Percentiles rank a stretch among this genome's conserved stretches.
phyloP scores from a whole-genome alignment of 2,888 invertebrate species.

The Globia sparganii region DNA sequence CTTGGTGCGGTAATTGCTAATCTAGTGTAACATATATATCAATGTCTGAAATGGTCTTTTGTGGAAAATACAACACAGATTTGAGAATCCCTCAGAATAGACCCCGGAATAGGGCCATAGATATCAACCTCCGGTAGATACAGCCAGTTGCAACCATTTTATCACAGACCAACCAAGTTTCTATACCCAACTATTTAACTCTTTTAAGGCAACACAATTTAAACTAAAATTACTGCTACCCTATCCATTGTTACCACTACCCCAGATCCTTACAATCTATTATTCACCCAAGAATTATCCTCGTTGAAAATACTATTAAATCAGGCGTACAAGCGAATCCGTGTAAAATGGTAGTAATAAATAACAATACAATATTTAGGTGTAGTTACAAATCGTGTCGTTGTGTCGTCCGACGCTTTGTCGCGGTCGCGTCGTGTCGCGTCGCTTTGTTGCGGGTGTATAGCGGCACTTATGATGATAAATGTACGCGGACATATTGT shows the following conservation, averaged over 20 bases:
- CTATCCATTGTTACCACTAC: constrained; percentile 59
- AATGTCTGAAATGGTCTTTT: background rate
- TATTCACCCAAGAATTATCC: constrained; percentile 68
- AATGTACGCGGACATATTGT: constrained; percentile 81
- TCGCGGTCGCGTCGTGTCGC: constrained; percentile 63
- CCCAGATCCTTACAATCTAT: constrained; percentile 64
- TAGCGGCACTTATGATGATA: constrained; percentile 86
- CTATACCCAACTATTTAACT: constrained; percentile 44
- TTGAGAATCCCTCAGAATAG: background rate
- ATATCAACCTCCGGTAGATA: background rate
- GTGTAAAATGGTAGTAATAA: constrained; percentile 69
- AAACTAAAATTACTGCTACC: constrained; percentile 67
- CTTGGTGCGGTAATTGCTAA: too few species aligned
- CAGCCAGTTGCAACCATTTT: constrained; percentile 19
- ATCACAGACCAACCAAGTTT: constrained; percentile 17
- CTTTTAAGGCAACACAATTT: constrained; percentile 61
- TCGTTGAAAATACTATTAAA: constrained; percentile 72
- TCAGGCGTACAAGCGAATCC: constrained; percentile 70
- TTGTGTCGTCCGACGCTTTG: constrained; percentile 64
- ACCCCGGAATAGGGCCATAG: background rate
- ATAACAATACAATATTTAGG: constrained; percentile 73
- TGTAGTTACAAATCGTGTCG: constrained; percentile 71
- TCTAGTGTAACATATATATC: too few species aligned
- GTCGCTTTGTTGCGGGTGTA: constrained; percentile 75
- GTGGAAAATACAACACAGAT: background rate